Conservation (phyloP, 2,888 invertebrate genomes). For the Stictocephala bisonia region DNA sequence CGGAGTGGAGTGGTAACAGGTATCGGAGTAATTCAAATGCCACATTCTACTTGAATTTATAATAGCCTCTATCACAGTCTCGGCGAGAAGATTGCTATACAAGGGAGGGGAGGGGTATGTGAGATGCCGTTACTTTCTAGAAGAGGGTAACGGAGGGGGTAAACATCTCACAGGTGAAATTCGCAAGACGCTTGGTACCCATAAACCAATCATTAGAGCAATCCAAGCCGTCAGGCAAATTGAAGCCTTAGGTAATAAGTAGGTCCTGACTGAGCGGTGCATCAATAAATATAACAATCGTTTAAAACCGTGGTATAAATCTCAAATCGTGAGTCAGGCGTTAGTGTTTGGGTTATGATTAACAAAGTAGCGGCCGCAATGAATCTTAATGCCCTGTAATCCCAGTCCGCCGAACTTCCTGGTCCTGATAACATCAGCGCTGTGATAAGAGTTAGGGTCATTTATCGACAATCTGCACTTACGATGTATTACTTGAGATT, state of each 20-base stretch:
- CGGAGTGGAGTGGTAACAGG: too few species aligned
- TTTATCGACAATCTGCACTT: too few species aligned
- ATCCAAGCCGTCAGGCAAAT: slow-evolving; percentile 12
- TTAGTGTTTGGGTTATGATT: slow-evolving; percentile 17
- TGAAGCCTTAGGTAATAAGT: slow-evolving; percentile 8
- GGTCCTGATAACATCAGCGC: background rate
- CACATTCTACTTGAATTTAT: too few species aligned
- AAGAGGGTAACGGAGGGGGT: slow-evolving; percentile 11
- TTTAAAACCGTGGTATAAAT: slow-evolving; percentile 32
- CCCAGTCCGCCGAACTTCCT: background rate
- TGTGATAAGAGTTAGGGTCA: slow-evolving; percentile 22
- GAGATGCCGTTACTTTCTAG: too few species aligned
- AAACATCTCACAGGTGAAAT: slow-evolving; percentile 27
- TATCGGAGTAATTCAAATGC: too few species aligned
- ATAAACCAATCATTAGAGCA: slow-evolving; percentile 37
- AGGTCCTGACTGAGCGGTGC: background rate
- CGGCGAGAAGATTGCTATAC: too few species aligned
- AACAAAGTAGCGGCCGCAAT: background rate
- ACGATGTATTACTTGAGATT: too few species aligned
- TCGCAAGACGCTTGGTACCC: slow-evolving; percentile 15
- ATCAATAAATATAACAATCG: slow-evolving; percentile 39
- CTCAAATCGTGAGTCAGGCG: slow-evolving; percentile 30
- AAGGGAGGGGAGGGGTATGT: too few species aligned
- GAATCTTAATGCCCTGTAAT: slow-evolving; percentile 31
- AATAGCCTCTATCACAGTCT: too few species aligned